Evolutionary conservation across 2,797 vertebrate species (phyloP).

Genomic region (Salarias fasciatus): DNA sequence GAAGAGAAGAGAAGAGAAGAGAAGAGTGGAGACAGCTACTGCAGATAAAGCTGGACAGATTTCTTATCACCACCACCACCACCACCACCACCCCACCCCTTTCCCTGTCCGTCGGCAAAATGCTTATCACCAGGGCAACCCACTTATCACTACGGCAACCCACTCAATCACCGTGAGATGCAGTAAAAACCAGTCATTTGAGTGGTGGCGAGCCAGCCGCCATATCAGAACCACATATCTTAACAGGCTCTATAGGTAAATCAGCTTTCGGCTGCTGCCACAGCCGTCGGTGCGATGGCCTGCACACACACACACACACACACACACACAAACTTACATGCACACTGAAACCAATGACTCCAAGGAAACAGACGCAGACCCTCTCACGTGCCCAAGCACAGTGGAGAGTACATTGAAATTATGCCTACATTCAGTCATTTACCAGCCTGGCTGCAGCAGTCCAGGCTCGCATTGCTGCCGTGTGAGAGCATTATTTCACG

Average conservation of each 20-base stretch:
- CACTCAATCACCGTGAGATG: constrained; percentile 67
- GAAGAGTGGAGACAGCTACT: constrained; percentile 47
- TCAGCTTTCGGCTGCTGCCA: constrained; percentile 52
- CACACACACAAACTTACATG: constrained; percentile 9
- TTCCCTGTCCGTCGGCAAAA: constrained; percentile 61
- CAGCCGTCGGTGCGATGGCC: constrained; percentile 43
- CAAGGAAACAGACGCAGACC: constrained; percentile 6
- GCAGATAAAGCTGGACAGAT: constrained; percentile 65
- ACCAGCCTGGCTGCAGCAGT: constrained; percentile 9
- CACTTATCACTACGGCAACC: constrained; percentile 77
- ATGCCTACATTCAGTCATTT: constrained; percentile 31
- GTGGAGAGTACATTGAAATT: not conserved
- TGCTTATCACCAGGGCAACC: constrained; percentile 75
- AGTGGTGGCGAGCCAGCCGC: constrained; percentile 56
- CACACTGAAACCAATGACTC: not conserved
- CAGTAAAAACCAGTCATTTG: constrained; percentile 66
- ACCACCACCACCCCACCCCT: constrained; percentile 16
- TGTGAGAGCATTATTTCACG: constrained; percentile 32
- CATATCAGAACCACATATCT: constrained; percentile 69
- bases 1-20: not conserved
- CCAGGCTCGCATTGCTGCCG: constrained; percentile 37
- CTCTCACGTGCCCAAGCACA: too few species aligned
- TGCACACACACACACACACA: constrained; percentile 23
- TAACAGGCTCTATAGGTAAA: constrained; percentile 63
- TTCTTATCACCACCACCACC: constrained; percentile 68